Percentiles rank a stretch among this genome's conserved stretches.
Conservation (phyloP, 2,888 invertebrate genomes). For the Tenthredo notha region DNA sequence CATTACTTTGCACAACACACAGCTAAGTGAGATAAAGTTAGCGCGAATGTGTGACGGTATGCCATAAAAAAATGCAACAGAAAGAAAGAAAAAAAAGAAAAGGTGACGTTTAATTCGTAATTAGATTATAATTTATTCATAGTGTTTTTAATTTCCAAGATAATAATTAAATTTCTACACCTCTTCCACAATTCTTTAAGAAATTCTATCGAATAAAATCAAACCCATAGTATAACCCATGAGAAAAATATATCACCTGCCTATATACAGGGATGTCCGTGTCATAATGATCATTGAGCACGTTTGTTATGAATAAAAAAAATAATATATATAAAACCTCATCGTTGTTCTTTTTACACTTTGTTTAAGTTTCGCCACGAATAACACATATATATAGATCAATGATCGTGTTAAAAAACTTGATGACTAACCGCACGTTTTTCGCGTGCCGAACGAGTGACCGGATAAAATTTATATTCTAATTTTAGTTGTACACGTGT, state of each 20-base stretch:
- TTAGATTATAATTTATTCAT: neutral
- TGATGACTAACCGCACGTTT: neutral
- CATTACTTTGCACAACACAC: neutral
- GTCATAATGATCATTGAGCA: neutral
- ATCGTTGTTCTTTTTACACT: neutral
- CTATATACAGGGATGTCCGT: neutral
- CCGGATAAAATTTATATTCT: neutral
- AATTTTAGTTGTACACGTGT: neutral
- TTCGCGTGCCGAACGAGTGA: constrained; percentile 14
- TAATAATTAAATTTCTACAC: neutral
- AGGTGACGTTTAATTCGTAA: neutral
- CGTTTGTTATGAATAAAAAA: neutral
- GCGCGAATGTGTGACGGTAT: neutral
- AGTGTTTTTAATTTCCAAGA: neutral
- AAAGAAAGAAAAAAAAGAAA: no score
- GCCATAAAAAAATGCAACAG: neutral
- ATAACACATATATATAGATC: no score
- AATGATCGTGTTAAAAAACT: neutral
- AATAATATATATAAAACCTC: neutral
- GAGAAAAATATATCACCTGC: neutral
- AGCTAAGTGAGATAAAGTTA: neutral
- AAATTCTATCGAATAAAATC: neutral
- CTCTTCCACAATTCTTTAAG: neutral
- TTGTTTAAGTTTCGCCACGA: neutral
- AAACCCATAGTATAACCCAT: no score